Evolutionary conservation across 2,888 invertebrate species (phyloP).

Genomic region (Trichacis sp.): DNA sequence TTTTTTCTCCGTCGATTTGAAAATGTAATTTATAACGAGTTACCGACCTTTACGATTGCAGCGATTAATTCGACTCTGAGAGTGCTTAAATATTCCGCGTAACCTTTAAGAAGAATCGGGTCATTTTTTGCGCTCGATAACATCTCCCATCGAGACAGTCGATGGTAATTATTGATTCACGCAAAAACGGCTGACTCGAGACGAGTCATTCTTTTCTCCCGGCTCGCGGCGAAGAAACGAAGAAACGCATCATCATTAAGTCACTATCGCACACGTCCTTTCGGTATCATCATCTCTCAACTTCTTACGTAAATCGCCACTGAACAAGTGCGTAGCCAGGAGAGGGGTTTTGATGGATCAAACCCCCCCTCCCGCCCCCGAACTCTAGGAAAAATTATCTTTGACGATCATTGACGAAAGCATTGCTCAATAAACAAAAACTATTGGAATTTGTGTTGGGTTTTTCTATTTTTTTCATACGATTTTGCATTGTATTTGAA

Average conservation of each 20-base stretch:
- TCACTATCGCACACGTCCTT: conserved; percentile 35
- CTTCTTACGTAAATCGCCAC: conserved; percentile 24
- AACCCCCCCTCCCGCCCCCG: too few species aligned
- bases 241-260: conserved; percentile 37
- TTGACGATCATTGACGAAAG: too few species aligned
- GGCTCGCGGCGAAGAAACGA: conserved; percentile 23
- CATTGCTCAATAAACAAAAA: too few species aligned
- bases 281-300: conserved; percentile 22
- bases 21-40: not conserved
- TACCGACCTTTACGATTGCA: too few species aligned
- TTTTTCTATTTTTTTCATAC: too few species aligned
- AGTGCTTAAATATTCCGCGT: too few species aligned
- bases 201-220: conserved; percentile 20
- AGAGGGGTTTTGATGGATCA: too few species aligned
- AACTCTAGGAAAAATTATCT: too few species aligned
- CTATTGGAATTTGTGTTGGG: too few species aligned
- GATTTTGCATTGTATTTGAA: too few species aligned
- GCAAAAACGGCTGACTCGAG: conserved; percentile 20
- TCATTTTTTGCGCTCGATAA: not conserved
- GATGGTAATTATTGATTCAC: conserved; percentile 24
- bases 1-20: conserved; percentile 15
- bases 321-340: too few species aligned
- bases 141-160: not conserved
- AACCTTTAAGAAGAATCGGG: not conserved
- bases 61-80: too few species aligned